phyloP scores from a whole-genome alignment of 2,797 vertebrate species.

The Peromyscus melanophrys region DNA sequence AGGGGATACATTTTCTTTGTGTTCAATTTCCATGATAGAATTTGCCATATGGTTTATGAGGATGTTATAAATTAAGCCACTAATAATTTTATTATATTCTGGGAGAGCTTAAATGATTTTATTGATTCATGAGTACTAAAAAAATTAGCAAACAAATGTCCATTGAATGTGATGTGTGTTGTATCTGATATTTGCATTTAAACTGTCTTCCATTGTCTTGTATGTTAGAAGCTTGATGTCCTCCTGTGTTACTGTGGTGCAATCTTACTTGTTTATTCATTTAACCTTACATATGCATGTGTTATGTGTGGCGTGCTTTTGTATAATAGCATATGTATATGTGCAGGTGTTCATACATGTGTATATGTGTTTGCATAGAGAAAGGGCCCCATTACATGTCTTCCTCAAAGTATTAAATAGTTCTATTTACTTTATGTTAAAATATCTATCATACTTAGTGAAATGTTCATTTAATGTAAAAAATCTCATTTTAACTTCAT shows the following conservation, averaged over 20 bases:
- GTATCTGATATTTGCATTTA: neutral
- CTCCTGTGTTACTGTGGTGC: neutral
- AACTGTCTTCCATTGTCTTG: neutral
- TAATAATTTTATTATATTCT: neutral
- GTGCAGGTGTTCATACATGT: neutral
- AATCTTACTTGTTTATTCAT: neutral
- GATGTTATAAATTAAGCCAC: neutral
- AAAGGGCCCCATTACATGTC: neutral
- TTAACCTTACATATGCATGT: neutral
- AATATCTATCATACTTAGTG: slow-evolving; percentile 69
- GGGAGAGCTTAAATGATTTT: neutral
- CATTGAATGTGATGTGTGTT: neutral
- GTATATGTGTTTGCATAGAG: neutral
- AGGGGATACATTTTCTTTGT: neutral
- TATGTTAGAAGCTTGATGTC: neutral
- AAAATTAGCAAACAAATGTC: neutral
- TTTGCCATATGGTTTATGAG: neutral
- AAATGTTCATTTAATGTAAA: slow-evolving; percentile 78
- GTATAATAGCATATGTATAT: neutral
- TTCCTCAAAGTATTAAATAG: slow-evolving; percentile 39
- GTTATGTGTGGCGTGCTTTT: neutral
- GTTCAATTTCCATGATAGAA: neutral
- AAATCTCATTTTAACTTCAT: slow-evolving; percentile 66
- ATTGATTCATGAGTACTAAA: neutral
- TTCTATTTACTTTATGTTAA: slow-evolving; percentile 61